Evolutionary conservation across 2,797 vertebrate species (phyloP).

Genomic region (Chaetodon trifasciatus): DNA sequence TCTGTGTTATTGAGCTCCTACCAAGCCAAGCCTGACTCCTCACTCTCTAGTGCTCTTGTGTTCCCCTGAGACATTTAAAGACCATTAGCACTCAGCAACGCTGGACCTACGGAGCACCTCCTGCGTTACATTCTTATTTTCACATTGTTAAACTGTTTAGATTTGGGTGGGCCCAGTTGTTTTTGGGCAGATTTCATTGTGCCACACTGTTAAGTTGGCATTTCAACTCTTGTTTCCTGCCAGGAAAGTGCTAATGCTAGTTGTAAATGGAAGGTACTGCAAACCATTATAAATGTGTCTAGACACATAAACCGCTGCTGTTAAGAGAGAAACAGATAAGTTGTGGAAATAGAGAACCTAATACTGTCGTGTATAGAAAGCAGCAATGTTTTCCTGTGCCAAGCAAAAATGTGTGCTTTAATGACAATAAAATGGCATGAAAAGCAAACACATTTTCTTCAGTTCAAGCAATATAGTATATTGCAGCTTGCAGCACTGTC

Average conservation of each 20-base stretch:
- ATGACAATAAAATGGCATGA: too few species aligned
- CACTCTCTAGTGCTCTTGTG: neutral
- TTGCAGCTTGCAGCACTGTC: too few species aligned
- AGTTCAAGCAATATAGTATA: neutral
- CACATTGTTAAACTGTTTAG: slow-evolving; percentile 44
- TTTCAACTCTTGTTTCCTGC: slow-evolving; percentile 59
- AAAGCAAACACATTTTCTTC: neutral
- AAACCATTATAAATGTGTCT: slow-evolving; percentile 68
- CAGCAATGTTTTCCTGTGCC: neutral
- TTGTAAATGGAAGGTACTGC: slow-evolving; percentile 61
- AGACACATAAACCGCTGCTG: slow-evolving; percentile 70
- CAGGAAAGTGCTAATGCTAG: slow-evolving; percentile 69
- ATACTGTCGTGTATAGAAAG: slow-evolving; percentile 23
- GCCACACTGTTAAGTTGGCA: slow-evolving; percentile 56
- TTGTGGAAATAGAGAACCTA: slow-evolving; percentile 51
- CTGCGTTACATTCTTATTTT: slow-evolving; percentile 33
- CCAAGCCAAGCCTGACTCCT: slow-evolving; percentile 10
- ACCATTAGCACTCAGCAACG: slow-evolving; percentile 31
- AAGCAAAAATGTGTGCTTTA: neutral
- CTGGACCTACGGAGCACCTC: neutral
- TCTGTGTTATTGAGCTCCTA: slow-evolving; percentile 30
- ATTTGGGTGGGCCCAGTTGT: slow-evolving; percentile 50
- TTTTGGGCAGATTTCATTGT: slow-evolving; percentile 58
- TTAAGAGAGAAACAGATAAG: slow-evolving; percentile 45
- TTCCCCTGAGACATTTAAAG: slow-evolving; percentile 52